phyloP scores from a whole-genome alignment of 2,113 vertebrate genomes.

The Alouatta palliata region DNA sequence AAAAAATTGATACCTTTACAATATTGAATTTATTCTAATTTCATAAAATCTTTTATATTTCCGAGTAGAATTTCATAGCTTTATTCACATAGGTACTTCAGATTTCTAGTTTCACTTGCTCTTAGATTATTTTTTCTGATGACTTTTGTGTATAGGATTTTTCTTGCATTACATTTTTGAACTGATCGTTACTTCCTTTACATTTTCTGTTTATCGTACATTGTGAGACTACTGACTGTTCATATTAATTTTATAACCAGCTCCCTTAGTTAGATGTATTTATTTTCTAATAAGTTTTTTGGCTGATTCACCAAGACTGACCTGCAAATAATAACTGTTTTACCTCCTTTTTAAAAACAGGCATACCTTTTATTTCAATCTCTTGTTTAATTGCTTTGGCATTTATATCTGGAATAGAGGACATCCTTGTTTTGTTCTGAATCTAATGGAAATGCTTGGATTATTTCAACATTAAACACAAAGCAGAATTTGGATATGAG shows the following conservation, averaged over 20 bases:
- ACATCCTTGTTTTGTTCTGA: conserved; percentile 18
- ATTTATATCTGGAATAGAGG: conserved; percentile 50
- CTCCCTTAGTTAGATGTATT: conserved; percentile 24
- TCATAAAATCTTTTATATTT: conserved; percentile 49
- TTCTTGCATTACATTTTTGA: conserved; percentile 33
- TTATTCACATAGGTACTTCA: background rate
- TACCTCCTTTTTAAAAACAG: conserved; percentile 9
- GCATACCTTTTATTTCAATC: conserved; percentile 54
- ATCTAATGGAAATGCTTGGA: conserved; percentile 32
- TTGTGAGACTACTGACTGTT: conserved; percentile 27
- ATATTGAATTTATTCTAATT: conserved; percentile 56
- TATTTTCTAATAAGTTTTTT: conserved; percentile 50
- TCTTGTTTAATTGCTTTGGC: conserved; percentile 53
- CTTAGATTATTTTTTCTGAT: background rate
- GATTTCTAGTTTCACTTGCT: conserved; percentile 39
- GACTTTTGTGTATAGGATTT: conserved; percentile 26
- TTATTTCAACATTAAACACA: conserved; percentile 41
- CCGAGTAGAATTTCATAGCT: background rate
- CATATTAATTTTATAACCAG: conserved; percentile 55
- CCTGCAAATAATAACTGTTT: conserved; percentile 55
- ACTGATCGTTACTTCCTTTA: conserved; percentile 31
- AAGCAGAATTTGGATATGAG: conserved; percentile 51
- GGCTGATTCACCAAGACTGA: conserved; percentile 2
- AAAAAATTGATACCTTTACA: conserved; percentile 52
- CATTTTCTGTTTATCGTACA: conserved; percentile 14